Percentiles rank a stretch among this genome's conserved stretches.
Evolutionary conservation across 2,113 vertebrate species (phyloP).

Genomic region (Myiagra hebetior): DNA sequence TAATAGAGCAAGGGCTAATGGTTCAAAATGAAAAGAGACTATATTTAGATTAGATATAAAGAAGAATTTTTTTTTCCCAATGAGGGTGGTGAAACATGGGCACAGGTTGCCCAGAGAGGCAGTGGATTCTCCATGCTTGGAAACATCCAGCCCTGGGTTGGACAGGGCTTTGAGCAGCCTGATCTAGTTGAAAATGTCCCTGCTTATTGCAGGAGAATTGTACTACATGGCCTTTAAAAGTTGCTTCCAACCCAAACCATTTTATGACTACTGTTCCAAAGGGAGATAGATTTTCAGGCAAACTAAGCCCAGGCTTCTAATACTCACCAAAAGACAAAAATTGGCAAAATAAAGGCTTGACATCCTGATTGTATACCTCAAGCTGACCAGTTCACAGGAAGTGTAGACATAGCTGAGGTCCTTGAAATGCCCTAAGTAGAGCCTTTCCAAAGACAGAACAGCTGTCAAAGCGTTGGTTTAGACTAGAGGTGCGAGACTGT

Average conservation of each 20-base stretch:
- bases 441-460: background rate
- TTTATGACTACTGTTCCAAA: background rate
- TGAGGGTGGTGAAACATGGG: background rate
- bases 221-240: background rate
- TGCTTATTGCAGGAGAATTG: background rate
- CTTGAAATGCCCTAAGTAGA: background rate
- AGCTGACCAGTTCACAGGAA: background rate
- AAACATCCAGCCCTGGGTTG: too few species aligned
- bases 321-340: background rate
- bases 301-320: background rate
- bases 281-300: background rate
- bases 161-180: background rate
- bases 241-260: background rate
- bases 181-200: background rate
- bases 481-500: background rate
- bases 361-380: background rate
- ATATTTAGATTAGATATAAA: background rate
- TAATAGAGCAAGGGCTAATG: background rate
- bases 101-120: background rate
- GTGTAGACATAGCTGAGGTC: background rate
- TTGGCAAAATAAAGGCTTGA: background rate
- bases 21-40: background rate
- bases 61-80: fast-evolving
- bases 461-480: background rate
- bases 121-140: background rate